These are phyloP conservation scores for Hycleus phaleratus DNA, from an alignment of 1,140 invertebrate species.

Conservation along the genomic window DNA sequence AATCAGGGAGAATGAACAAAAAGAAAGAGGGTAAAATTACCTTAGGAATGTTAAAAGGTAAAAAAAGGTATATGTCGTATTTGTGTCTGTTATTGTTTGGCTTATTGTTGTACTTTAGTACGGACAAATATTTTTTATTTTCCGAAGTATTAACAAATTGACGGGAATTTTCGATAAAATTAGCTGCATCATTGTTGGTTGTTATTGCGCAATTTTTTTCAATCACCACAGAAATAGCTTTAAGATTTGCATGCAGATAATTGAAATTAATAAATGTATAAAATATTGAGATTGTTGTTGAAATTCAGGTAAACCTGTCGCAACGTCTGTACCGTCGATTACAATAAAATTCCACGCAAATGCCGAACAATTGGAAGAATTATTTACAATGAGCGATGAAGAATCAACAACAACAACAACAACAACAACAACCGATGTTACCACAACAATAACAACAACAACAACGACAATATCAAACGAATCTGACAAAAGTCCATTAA, in stretches of 20 bases:
- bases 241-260: neutral
- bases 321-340: constrained; percentile 51
- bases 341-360: constrained; percentile 63
- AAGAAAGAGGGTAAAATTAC: constrained; percentile 38
- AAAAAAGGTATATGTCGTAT: constrained; percentile 28
- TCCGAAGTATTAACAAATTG: neutral
- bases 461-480: neutral
- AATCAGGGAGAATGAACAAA: constrained; percentile 9
- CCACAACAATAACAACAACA: neutral
- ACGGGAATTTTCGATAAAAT: constrained; percentile 5
- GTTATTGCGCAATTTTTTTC: constrained; percentile 1
- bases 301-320: constrained; percentile 54
- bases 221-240: no score
- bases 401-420: neutral
- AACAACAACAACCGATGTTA: neutral
- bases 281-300: neutral
- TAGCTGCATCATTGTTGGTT: neutral
- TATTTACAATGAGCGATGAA: constrained; percentile 56
- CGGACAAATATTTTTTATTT: neutral
- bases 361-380: constrained; percentile 61
- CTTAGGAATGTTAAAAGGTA: constrained; percentile 41
- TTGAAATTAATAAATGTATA: neutral
- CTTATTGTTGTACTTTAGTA: constrained; percentile 8
- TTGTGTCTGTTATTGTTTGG: constrained; percentile 14
- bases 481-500: constrained; percentile 33